Base-by-base conservation (phyloP, 2,113 vertebrate genomes). In the Callocephalon fimbriatum region DNA sequence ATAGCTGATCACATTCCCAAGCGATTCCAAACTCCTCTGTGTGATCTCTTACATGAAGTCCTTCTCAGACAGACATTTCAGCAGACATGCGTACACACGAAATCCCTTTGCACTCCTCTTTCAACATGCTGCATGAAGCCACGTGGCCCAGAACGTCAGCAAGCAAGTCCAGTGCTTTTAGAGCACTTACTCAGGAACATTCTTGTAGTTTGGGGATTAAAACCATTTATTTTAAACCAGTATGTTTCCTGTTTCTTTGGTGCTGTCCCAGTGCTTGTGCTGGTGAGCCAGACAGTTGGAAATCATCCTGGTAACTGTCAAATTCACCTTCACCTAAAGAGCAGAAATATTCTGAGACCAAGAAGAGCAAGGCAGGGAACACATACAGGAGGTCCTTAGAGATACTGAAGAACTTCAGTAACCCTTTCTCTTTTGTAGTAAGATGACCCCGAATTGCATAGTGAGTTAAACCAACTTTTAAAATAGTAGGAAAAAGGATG, bases 101-200 rank as follows among this genome's bases (percentile, higher is more conserved):
- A 68, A 21, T 18, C 61, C 77, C 77, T 38, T 4, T 7, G 29
- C 73, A 10, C 54, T 53, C 37, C 8, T 32, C 18, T 23, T 70
- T 14, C 53, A 42, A 2, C 1, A 8, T 0, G 26, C 78, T 47
- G 37, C 71, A 8, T 3, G 31, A 44, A 95, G 32, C 47, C 42
- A 40, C 68, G 14, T 0, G 0, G 50, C 42, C 68, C 68, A 62
- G 72, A 74, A 44, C 2, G 1, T 45, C 53, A 51, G 44, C 32
- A 31, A 72, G 70, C 12, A 48, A 15, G 48, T 21, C 22, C 22
- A 7, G 15, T 9, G 74, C 38, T 65, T 48, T 47, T 12, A 12
- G 45, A 85, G 67, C 66, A 15, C 62, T 50, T 14, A 13, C 58
- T 54, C 9, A 1, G 48, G 3, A 32, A 59, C 19, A 3, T 31